phyloP scores from a whole-genome alignment of 2,888 invertebrate genomes.

The Drosophila hamatofila region DNA sequence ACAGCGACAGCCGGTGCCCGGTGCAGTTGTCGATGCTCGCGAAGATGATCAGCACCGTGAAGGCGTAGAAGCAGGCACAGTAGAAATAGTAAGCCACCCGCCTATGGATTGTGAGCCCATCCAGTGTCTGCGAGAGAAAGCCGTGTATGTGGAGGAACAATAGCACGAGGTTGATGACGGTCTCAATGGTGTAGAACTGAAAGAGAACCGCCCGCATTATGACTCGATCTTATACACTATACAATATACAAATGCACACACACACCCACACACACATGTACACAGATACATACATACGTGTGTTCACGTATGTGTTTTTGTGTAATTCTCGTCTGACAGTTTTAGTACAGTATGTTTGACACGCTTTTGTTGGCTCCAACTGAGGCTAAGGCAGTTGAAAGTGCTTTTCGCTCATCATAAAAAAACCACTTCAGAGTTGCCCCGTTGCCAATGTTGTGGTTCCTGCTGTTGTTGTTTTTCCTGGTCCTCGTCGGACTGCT shows the following conservation, averaged over 20 bases:
- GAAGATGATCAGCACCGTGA: slow-evolving; percentile 41
- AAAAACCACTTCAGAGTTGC: slow-evolving; percentile 63
- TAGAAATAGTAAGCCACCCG: slow-evolving; percentile 24
- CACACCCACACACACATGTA: not conserved
- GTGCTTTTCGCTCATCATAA: slow-evolving; percentile 67
- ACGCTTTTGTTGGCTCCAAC: slow-evolving; percentile 67
- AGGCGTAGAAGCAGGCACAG: slow-evolving; percentile 16
- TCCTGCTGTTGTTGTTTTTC: slow-evolving; percentile 34
- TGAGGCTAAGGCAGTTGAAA: slow-evolving; percentile 50
- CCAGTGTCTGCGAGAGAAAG: slow-evolving; percentile 21
- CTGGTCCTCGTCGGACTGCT: slow-evolving; percentile 30
- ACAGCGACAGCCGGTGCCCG: slow-evolving; percentile 11
- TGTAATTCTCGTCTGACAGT: slow-evolving; percentile 40
- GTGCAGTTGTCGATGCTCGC: slow-evolving; percentile 58
- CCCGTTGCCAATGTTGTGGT: slow-evolving; percentile 56
- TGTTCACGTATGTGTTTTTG: not conserved
- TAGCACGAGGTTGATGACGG: slow-evolving; percentile 28
- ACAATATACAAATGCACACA: not conserved
- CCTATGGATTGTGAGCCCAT: fast-evolving
- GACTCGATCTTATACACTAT: not conserved
- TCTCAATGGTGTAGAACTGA: slow-evolving; percentile 50
- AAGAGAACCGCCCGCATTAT: slow-evolving; percentile 47
- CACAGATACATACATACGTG: not conserved
- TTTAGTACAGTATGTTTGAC: slow-evolving; percentile 53
- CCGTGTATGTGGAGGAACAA: slow-evolving; percentile 39